phyloP scores from a whole-genome alignment of 1,140 invertebrate species.

The Teleopsis dalmanni region DNA sequence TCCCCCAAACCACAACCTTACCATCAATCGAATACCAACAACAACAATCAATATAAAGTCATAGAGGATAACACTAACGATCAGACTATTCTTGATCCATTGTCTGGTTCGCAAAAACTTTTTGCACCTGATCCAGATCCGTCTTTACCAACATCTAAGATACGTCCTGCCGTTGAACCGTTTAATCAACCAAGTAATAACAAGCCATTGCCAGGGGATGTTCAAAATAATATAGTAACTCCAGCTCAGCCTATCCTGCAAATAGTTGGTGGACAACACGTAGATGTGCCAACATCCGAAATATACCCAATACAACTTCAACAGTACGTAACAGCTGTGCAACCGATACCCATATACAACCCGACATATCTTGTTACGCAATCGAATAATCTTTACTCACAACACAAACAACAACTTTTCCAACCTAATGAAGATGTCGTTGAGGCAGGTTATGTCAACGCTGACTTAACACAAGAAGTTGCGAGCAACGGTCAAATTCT shows the following conservation, averaged over 20 bases:
- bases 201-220: conserved; percentile 41
- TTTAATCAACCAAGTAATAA: conserved; percentile 45
- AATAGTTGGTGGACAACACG: conserved; percentile 32
- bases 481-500: conserved; percentile 41
- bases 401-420: conserved; percentile 41
- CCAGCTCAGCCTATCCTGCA: conserved; percentile 35
- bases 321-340: conserved; percentile 20
- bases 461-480: conserved; percentile 38
- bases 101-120: conserved; percentile 42
- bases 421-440: conserved; percentile 29
- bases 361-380: conserved; percentile 42
- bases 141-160: conserved; percentile 40
- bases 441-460: conserved; percentile 31
- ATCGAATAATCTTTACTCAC: conserved; percentile 37
- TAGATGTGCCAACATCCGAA: conserved; percentile 23
- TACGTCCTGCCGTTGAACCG: conserved; percentile 42
- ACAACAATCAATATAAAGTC: conserved; percentile 43
- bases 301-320: conserved; percentile 36
- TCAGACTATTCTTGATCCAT: conserved; percentile 38
- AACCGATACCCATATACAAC: conserved; percentile 37
- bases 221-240: conserved; percentile 30
- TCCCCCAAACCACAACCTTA: conserved; percentile 13
- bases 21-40: conserved; percentile 12
- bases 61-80: conserved; percentile 44
- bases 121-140: conserved; percentile 48